These are phyloP conservation scores for Endomychus coccineus DNA, from an alignment of 2,888 invertebrate genomes.

Conservation along the genomic window DNA sequence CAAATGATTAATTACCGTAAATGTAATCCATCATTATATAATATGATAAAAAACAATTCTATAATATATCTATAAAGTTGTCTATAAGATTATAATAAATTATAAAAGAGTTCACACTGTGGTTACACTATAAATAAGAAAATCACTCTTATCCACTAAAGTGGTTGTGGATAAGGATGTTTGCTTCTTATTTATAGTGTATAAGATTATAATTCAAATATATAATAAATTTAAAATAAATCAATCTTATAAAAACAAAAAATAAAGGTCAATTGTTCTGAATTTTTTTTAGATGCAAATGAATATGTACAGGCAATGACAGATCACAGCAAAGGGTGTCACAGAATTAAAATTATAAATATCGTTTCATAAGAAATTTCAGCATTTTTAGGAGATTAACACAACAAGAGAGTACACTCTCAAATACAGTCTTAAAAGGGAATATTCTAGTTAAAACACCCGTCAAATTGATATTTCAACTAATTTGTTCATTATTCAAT, in stretches of 20 bases:
- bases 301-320: constrained; percentile 41
- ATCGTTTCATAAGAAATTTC: too few relatives aligned
- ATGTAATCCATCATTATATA: constrained; percentile 13
- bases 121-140: too few relatives aligned
- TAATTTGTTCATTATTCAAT: too few relatives aligned
- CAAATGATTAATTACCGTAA: constrained; percentile 20
- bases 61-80: constrained; percentile 38
- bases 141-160: too few relatives aligned
- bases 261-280: constrained; percentile 32
- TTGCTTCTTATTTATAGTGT: constrained; percentile 26
- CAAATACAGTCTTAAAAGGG: too few relatives aligned
- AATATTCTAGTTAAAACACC: too few relatives aligned
- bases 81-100: constrained; percentile 37
- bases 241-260: constrained; percentile 30
- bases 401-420: too few relatives aligned
- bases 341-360: constrained; percentile 12
- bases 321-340: constrained; percentile 16
- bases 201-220: constrained; percentile 39
- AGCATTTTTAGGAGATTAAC: too few relatives aligned
- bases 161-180: too few relatives aligned
- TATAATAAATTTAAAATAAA: constrained; percentile 41
- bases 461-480: too few relatives aligned
- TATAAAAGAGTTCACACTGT: too few relatives aligned
- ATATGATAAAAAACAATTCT: constrained; percentile 31
- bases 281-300: constrained; percentile 38